Percentiles rank a stretch among this genome's conserved stretches.
phyloP scores from a whole-genome alignment of 1,140 invertebrate genomes.

The Euschistus heros region DNA sequence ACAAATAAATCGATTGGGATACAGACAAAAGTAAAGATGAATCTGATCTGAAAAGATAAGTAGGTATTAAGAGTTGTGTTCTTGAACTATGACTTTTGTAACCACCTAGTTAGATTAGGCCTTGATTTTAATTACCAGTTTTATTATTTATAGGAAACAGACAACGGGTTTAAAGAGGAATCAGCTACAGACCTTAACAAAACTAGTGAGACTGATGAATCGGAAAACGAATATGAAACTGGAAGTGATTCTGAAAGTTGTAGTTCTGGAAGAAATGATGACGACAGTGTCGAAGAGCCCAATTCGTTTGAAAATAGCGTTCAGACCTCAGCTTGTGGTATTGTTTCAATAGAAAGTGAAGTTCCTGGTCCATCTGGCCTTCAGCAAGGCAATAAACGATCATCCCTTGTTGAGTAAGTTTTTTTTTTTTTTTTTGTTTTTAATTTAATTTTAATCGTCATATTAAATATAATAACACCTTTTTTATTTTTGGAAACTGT shows the following conservation, averaged over 20 bases:
- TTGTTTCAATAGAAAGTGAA: neutral
- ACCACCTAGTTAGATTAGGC: too few relatives aligned
- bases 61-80: too few relatives aligned
- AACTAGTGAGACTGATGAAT: neutral
- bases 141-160: too few relatives aligned
- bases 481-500: too few relatives aligned
- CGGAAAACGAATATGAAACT: neutral
- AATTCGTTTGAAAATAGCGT: neutral
- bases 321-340: neutral
- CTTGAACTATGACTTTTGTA: too few relatives aligned
- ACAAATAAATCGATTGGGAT: too few relatives aligned
- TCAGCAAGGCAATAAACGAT: neutral
- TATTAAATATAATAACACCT: neutral
- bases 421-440: neutral
- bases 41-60: too few relatives aligned
- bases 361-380: constrained; percentile 2
- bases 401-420: neutral
- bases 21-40: too few relatives aligned
- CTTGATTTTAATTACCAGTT: too few relatives aligned
- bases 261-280: neutral
- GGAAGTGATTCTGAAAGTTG: neutral
- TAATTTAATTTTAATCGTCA: neutral
- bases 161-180: too few relatives aligned
- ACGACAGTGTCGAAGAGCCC: neutral
- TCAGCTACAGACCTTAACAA: too few relatives aligned